A percentile compares a stretch with the other conserved stretches of the same genome.
Evolutionary conservation across 2,888 invertebrate genomes (phyloP).

Genomic region (Dryobotodes eremita): DNA sequence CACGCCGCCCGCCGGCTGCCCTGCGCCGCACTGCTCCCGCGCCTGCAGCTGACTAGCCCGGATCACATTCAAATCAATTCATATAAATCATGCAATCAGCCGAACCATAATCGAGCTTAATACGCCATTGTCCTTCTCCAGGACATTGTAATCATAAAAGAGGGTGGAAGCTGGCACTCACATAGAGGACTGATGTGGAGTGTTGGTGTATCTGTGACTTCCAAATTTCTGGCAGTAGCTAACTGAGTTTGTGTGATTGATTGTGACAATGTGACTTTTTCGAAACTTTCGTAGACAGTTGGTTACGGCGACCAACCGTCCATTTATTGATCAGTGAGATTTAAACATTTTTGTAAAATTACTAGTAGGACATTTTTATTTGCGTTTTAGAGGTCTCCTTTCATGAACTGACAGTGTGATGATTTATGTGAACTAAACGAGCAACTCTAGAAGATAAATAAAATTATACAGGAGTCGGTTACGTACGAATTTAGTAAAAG

Average conservation of each 20-base stretch:
- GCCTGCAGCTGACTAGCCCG: slow-evolving; percentile 61
- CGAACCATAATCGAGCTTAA: slow-evolving; percentile 65
- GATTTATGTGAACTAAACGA: slow-evolving; percentile 15
- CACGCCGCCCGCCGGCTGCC: slow-evolving; percentile 71
- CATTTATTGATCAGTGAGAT: slow-evolving; percentile 4
- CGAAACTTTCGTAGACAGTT: slow-evolving; percentile 11
- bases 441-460: not conserved
- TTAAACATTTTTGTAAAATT: slow-evolving; percentile 7
- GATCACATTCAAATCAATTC: slow-evolving; percentile 68
- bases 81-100: slow-evolving; percentile 73
- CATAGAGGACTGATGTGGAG: slow-evolving; percentile 36
- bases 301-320: not conserved
- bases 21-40: slow-evolving; percentile 57
- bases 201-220: slow-evolving; percentile 47
- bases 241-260: slow-evolving; percentile 14
- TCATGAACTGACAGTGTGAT: slow-evolving; percentile 23
- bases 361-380: not conserved
- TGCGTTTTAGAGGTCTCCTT: not conserved
- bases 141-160: slow-evolving; percentile 37
- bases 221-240: slow-evolving; percentile 4
- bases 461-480: not conserved
- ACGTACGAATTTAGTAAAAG: slow-evolving; percentile 1
- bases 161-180: slow-evolving; percentile 39
- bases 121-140: slow-evolving; percentile 43
- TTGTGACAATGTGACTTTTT: slow-evolving; percentile 29